Conservation (phyloP, 2,797 vertebrate genomes). For the Ptychobarbus kaznakovi region DNA sequence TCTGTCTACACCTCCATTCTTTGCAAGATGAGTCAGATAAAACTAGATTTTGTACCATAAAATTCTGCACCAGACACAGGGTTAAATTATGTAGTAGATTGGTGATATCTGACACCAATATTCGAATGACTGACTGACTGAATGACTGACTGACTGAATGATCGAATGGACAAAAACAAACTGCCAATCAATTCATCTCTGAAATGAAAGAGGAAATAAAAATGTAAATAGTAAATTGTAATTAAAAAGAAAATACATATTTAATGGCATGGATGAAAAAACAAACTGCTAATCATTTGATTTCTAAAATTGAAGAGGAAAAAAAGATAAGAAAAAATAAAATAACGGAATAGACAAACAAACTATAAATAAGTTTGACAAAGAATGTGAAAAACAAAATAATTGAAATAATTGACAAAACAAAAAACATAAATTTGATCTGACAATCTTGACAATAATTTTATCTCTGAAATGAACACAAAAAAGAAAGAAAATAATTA, state of each 20-base stretch:
- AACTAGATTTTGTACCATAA: background rate
- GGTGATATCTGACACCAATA: conserved; percentile 62
- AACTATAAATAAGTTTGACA: too few relatives aligned
- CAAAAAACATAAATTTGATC: too few relatives aligned
- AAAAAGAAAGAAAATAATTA: background rate
- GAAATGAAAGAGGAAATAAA: too few relatives aligned
- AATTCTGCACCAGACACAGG: conserved; percentile 48
- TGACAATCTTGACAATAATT: background rate
- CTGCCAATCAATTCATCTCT: too few relatives aligned
- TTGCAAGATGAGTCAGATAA: background rate
- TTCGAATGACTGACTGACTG: conserved; percentile 3
- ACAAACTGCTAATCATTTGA: background rate
- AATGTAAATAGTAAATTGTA: too few relatives aligned
- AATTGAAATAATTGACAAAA: background rate
- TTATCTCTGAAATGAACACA: background rate
- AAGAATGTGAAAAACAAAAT: too few relatives aligned
- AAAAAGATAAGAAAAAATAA: too few relatives aligned
- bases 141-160: too few relatives aligned
- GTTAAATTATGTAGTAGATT: conserved; percentile 72
- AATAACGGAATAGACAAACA: too few relatives aligned
- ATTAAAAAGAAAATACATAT: background rate
- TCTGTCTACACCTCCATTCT: background rate
- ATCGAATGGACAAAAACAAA: too few relatives aligned
- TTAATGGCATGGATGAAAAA: background rate
- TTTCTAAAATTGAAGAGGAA: background rate